Percentiles rank a stretch among this genome's conserved stretches.
Conservation (phyloP, 2,113 vertebrate species). For the Oryzias woworae region DNA sequence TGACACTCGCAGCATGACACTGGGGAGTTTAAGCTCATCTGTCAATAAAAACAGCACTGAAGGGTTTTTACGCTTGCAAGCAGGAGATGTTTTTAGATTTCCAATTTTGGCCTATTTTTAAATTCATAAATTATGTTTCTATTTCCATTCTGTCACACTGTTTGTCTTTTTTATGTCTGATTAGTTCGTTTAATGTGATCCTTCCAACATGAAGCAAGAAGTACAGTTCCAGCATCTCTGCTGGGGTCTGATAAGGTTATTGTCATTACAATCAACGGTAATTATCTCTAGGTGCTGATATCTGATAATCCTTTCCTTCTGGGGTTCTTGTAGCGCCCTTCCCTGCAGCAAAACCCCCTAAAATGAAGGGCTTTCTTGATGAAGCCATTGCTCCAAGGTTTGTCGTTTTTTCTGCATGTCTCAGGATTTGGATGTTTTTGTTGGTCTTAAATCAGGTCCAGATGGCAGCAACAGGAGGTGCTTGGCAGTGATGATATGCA, state of each 20-base stretch:
- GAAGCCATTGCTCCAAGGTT: neutral
- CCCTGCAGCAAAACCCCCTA: neutral
- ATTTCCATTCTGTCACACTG: no score
- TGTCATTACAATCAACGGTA: constrained; percentile 47
- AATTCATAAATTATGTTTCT: no score
- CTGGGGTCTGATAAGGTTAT: constrained; percentile 36
- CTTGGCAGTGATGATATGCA: constrained; percentile 26
- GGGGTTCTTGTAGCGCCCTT: neutral
- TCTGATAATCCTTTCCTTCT: constrained; percentile 6
- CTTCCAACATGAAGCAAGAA: neutral
- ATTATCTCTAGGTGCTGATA: constrained; percentile 54
- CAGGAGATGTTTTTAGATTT: no score
- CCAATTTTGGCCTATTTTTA: no score
- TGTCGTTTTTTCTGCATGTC: neutral
- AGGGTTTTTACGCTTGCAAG: no score
- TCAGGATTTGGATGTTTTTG: constrained; percentile 21
- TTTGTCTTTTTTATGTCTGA: no score
- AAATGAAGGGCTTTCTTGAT: constrained; percentile 8
- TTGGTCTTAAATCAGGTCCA: constrained; percentile 34
- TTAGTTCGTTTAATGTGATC: no score
- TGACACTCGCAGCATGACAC: constrained; percentile 27
- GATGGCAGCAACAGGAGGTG: constrained; percentile 46
- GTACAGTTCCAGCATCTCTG: neutral
- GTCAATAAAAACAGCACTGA: no score
- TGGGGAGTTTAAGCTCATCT: constrained; percentile 15